Evolutionary conservation across 2,888 invertebrate species (phyloP), one percentile per base, ranked within the genome.

Genomic region (Therioaphis trifolii): DNA sequence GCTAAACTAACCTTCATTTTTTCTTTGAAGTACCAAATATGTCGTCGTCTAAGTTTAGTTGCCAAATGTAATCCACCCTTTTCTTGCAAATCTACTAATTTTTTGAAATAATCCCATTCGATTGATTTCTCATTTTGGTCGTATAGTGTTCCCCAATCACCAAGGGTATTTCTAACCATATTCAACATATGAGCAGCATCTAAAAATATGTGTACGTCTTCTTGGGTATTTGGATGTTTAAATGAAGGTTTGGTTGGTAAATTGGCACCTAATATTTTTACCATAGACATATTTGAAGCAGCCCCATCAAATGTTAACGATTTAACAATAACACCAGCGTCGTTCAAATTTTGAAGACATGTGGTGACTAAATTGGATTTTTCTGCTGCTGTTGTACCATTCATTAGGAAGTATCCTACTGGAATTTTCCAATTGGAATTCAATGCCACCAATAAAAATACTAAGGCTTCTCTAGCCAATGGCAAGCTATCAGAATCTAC

Each of bases 91-190:
- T 72, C 21, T 24, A 49, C 24, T 21, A 72, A 27, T 46, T 18
- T 46, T 24, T 72, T 46, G 24, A 72, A 49, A 52, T 12, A 46
- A 24, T 14, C n/a, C 72, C 72, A 72, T 72, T 72, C 27, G 15
- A 72, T 72, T 46, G 15, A n/a, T 14, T 75, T 24, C 15, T n/a
- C 75, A 29, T 55, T 29, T 15, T 52, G n/a, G 21, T 75, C 75
- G 18, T 29, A 55, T 29, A 75, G 21, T 58, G n/a, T 29, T 49
- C 35, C 18, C 29, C 58, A 55, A 55, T 75, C 52, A 29, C 75
- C 75, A 29, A 75, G 40, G 9, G 75, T 75, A 18, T 75, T 75
- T 35, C 58, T 49, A 49, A 58, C 58, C 14, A 75, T 11, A 29
- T 75, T 75, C 4, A 75, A 35, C 40, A 75, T 75, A 12, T 75